These are phyloP conservation scores for Leptobrachium ailaonicum DNA, from an alignment of 2,113 vertebrate genomes.

Conservation along the genomic window DNA sequence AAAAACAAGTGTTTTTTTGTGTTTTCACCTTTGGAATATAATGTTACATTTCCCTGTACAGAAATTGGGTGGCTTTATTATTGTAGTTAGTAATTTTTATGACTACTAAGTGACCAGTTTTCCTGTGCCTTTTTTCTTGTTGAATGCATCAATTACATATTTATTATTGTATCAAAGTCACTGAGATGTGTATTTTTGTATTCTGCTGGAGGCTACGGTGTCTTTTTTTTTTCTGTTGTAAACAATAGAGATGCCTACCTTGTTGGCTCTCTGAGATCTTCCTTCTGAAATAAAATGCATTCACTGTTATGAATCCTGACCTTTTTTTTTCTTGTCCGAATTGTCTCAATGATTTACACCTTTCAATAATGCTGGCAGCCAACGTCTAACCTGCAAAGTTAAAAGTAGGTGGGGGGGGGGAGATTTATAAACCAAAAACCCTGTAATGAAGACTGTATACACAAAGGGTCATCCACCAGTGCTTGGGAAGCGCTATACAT, in stretches of 20 bases:
- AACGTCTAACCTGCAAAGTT: too few species aligned
- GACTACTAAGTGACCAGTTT: slow-evolving; percentile 99
- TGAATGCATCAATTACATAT: slow-evolving; percentile 92
- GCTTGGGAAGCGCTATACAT: too few species aligned
- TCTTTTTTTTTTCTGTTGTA: slow-evolving; percentile 76
- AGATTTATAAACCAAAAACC: too few species aligned
- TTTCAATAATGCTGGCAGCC: too few species aligned
- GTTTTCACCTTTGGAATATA: slow-evolving; percentile 99
- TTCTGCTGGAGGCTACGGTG: slow-evolving; percentile 87
- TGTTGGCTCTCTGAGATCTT: slow-evolving; percentile 83
- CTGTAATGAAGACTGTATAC: too few species aligned
- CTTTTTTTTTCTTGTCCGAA: slow-evolving; percentile 46
- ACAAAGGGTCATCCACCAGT: too few species aligned
- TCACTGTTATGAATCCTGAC: slow-evolving; percentile 60
- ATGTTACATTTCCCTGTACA: slow-evolving; percentile 95
- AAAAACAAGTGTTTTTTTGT: slow-evolving; percentile 82
- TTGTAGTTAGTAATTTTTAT: slow-evolving; percentile 96
- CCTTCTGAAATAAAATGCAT: slow-evolving; percentile 93
- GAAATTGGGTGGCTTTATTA: slow-evolving; percentile 93
- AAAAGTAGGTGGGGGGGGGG: too few species aligned
- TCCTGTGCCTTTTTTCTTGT: slow-evolving; percentile 95
- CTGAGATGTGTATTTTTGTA: slow-evolving; percentile 99
- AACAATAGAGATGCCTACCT: slow-evolving; percentile 77
- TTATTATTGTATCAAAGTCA: slow-evolving; percentile 97
- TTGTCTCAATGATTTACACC: too few species aligned